A percentile compares a stretch with the other conserved stretches of the same genome.
phyloP scores from a whole-genome alignment of 2,797 vertebrate species.

The Pelochelys cantorii region DNA sequence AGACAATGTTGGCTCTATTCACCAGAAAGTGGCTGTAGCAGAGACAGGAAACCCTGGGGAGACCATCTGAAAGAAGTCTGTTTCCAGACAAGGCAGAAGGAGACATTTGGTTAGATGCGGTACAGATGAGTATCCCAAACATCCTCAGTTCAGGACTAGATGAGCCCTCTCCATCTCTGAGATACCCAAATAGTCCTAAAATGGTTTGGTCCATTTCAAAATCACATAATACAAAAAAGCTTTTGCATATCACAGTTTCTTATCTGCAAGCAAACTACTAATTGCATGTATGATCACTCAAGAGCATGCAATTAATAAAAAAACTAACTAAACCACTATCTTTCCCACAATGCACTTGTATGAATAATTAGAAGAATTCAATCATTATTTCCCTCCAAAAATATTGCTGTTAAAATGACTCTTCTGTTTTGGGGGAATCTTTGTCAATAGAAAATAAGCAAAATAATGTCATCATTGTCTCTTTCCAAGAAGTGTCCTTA shows the following conservation, averaged over 20 bases:
- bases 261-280: slow-evolving; percentile 40
- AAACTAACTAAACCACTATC: slow-evolving; percentile 33
- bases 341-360: slow-evolving; percentile 7
- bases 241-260: background rate
- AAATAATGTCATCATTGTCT: slow-evolving; percentile 69
- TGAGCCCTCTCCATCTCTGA: background rate
- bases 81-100: background rate
- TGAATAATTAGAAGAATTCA: slow-evolving; percentile 62
- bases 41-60: background rate
- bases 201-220: background rate
- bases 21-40: background rate
- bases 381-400: slow-evolving; percentile 58
- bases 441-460: slow-evolving; percentile 69
- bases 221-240: background rate
- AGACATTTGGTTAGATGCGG: background rate
- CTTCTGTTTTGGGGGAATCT: slow-evolving; percentile 56
- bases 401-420: slow-evolving; percentile 61
- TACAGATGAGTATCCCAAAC: background rate
- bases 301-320: background rate
- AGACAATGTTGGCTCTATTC: background rate
- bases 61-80: background rate
- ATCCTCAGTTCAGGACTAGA: background rate
- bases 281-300: background rate
- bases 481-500: slow-evolving; percentile 58
- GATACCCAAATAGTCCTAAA: background rate